Conservation (phyloP, 2,113 vertebrate species). For the Anser cygnoides region DNA sequence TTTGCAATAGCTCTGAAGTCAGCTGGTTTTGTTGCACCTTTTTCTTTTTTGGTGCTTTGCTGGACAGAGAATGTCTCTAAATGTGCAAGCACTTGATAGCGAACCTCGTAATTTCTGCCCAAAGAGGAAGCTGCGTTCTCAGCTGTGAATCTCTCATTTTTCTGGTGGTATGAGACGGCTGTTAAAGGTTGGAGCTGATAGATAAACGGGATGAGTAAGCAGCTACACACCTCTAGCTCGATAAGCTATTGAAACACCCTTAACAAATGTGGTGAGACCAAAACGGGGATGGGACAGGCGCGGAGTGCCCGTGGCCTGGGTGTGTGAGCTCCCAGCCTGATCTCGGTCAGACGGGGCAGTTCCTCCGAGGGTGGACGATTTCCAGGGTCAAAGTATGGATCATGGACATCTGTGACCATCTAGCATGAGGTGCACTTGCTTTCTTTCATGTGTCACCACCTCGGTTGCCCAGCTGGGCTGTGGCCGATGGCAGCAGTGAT, state of each 20-base stretch:
- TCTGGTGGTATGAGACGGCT: background rate
- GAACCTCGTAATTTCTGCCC: background rate
- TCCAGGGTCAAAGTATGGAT: background rate
- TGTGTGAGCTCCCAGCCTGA: background rate
- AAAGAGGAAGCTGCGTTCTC: background rate
- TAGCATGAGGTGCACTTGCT: background rate
- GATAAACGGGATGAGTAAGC: background rate
- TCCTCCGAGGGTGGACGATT: background rate
- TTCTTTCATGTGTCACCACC: background rate
- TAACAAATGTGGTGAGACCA: background rate
- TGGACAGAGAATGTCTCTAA: background rate
- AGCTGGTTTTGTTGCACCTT: background rate
- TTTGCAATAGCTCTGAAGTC: background rate
- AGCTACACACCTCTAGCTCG: background rate
- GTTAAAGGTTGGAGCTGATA: background rate
- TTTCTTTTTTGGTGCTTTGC: background rate
- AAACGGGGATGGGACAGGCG: background rate
- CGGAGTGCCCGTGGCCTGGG: background rate
- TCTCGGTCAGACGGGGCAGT: rapidly evolving
- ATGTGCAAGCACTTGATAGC: background rate
- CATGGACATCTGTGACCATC: too few species aligned
- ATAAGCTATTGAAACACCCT: background rate
- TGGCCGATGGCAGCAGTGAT: background rate
- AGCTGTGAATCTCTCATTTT: background rate
- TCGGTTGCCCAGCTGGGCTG: background rate